Conservation (phyloP, 2,113 vertebrate genomes). For the Thermophis baileyi region DNA sequence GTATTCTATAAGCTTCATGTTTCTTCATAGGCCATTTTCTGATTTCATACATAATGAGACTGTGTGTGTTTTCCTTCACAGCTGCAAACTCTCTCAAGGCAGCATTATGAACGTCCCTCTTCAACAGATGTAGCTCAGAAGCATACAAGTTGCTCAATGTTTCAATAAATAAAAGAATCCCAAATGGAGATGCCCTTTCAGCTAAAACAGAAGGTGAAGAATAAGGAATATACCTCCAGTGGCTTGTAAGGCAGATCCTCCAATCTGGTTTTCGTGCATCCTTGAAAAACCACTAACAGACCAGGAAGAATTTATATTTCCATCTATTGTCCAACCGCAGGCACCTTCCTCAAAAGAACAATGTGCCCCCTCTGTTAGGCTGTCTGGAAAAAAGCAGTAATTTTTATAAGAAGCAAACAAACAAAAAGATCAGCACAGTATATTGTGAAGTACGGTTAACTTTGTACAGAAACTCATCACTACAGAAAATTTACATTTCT, state of each 20-base stretch:
- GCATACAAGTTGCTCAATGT: not conserved
- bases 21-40: not conserved
- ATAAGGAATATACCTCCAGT: conserved; percentile 71
- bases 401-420: not conserved
- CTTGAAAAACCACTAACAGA: conserved; percentile 65
- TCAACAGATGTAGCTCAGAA: not conserved
- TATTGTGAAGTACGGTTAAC: not conserved
- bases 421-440: not conserved
- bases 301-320: conserved; percentile 68
- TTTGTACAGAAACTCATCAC: not conserved
- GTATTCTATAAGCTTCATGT: not conserved
- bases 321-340: conserved; percentile 80
- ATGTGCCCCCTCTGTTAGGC: conserved; percentile 75
- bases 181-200: not conserved
- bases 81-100: not conserved
- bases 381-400: conserved; percentile 51
- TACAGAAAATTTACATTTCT: not conserved
- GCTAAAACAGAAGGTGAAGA: not conserved
- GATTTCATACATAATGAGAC: not conserved
- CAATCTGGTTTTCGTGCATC: conserved; percentile 51
- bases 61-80: not conserved
- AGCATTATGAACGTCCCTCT: not conserved
- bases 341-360: conserved; percentile 81
- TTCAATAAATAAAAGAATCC: not conserved
- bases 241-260: conserved; percentile 69